Percentiles rank a stretch among this genome's conserved stretches.
Evolutionary conservation across 2,888 invertebrate genomes (phyloP).

Genomic region (Drosophila quinaria): DNA sequence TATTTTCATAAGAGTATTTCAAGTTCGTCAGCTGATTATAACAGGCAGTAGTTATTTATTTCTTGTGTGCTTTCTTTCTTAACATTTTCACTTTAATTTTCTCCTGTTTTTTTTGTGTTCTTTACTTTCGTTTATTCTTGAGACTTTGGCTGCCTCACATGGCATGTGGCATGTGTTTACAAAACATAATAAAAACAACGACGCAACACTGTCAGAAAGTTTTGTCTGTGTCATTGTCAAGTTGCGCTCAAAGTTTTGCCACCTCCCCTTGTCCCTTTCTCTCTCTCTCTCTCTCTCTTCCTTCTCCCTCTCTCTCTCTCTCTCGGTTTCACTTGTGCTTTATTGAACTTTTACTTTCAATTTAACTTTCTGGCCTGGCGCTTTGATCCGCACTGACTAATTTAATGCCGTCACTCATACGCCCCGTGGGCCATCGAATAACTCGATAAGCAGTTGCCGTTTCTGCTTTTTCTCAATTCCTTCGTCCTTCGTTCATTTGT

Average conservation of each 20-base stretch:
- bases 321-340: conserved; percentile 53
- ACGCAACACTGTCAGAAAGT: conserved; percentile 68
- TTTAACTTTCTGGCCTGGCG: conserved; percentile 72
- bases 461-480: conserved; percentile 16
- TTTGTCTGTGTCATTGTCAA: conserved; percentile 76
- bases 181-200: conserved; percentile 68
- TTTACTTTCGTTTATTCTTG: conserved; percentile 33
- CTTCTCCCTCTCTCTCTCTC: background rate
- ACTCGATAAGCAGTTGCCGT: conserved; percentile 9
- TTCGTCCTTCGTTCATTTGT: conserved; percentile 55
- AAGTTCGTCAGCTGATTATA: conserved; percentile 20
- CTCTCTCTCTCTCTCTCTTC: background rate
- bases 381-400: conserved; percentile 63
- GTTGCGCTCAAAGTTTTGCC: conserved; percentile 70
- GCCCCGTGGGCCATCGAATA: conserved; percentile 49
- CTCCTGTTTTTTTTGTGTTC: conserved; percentile 11
- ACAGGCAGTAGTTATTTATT: conserved; percentile 17
- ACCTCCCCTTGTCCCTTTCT: background rate
- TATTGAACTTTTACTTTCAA: conserved; percentile 81
- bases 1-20: conserved; percentile 20
- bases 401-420: conserved; percentile 70
- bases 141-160: conserved; percentile 58
- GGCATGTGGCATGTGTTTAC: conserved; percentile 68
- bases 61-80: conserved; percentile 15
- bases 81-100: conserved; percentile 14